A percentile compares a stretch with the other conserved stretches of the same genome.
These are phyloP conservation scores for Plotosus lineatus DNA, from an alignment of 2,113 vertebrate genomes.

Conservation along the genomic window DNA sequence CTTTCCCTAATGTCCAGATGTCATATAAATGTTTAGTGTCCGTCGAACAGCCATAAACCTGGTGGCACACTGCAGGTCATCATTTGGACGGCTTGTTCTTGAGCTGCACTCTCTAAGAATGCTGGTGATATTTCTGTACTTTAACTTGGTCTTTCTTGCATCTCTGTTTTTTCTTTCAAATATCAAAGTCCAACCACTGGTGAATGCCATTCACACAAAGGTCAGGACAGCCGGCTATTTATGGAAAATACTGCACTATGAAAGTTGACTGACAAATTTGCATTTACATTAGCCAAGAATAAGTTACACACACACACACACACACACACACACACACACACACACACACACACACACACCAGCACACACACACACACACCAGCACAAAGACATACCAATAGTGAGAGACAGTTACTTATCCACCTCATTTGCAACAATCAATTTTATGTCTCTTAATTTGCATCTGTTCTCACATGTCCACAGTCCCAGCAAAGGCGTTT, in stretches of 20 bases:
- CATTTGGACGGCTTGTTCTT: background rate
- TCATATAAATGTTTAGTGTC: conserved; percentile 21
- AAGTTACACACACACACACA: background rate
- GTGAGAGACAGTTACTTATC: background rate
- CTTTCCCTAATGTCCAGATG: conserved; percentile 34
- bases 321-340: background rate
- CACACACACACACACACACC: background rate
- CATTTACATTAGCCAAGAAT: conserved; percentile 6
- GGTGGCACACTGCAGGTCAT: background rate
- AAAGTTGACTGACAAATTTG: conserved; percentile 26
- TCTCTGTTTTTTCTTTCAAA: conserved; percentile 30
- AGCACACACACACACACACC: background rate
- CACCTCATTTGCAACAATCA: background rate
- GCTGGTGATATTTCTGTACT: background rate
- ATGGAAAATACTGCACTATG: conserved; percentile 17
- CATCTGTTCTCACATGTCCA: conserved; percentile 12
- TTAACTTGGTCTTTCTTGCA: conserved; percentile 8
- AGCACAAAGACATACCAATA: background rate
- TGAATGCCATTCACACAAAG: conserved; percentile 32
- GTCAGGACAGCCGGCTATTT: conserved; percentile 51
- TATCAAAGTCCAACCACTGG: conserved; percentile 22
- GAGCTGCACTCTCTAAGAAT: background rate
- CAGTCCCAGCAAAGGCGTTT: background rate
- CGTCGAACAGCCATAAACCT: conserved; percentile 5
- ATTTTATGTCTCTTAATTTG: conserved; percentile 1